A percentile compares a stretch with the other conserved stretches of the same genome.
These are phyloP conservation scores for Drosophila macrospina DNA, from an alignment of 2,888 invertebrate genomes.

Conservation along the genomic window DNA sequence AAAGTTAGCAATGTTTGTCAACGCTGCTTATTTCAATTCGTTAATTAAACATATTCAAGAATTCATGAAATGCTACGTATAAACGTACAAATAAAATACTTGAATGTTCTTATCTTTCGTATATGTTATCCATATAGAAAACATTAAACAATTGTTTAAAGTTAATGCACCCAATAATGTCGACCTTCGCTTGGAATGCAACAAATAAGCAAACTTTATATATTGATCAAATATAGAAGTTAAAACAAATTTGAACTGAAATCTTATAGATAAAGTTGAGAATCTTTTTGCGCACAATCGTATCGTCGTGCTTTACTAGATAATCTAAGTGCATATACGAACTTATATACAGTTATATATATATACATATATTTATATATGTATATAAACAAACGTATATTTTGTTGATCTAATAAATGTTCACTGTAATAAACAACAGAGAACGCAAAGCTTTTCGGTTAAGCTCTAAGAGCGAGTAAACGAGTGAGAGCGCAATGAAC, in stretches of 20 bases:
- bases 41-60: no score
- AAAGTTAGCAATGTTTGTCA: no score
- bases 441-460: conserved; percentile 48
- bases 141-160: background rate
- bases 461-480: background rate
- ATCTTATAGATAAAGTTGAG: background rate
- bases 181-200: background rate
- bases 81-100: no score
- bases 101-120: no score
- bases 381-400: background rate
- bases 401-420: conserved; percentile 49
- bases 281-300: conserved; percentile 9
- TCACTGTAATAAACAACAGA: conserved; percentile 36
- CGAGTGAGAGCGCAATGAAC: conserved; percentile 17
- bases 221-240: background rate
- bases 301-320: conserved; percentile 21
- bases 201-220: no score
- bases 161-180: background rate
- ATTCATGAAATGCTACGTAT: no score
- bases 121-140: background rate
- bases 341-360: conserved; percentile 5
- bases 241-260: conserved; percentile 3
- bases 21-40: no score
- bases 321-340: conserved; percentile 6
- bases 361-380: background rate